Conservation (phyloP, 35 echinoderm and acorn worm genomes). For the Lytechinus pictus region DNA sequence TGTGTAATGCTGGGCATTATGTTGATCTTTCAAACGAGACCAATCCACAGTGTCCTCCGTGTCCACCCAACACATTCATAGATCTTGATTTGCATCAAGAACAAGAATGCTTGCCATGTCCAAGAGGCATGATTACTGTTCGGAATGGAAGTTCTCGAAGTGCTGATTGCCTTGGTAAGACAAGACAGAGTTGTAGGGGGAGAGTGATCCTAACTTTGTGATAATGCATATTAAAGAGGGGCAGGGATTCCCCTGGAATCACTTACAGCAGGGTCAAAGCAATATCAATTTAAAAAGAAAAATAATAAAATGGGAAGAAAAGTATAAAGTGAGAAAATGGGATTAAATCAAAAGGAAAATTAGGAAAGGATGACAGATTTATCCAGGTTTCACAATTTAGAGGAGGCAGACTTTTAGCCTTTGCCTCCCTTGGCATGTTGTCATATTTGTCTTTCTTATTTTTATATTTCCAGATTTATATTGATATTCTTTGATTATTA, state of each 20-base stretch:
- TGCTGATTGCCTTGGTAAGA: too few species aligned
- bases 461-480: too few species aligned
- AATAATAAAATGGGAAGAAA: neutral
- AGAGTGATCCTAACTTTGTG: too few species aligned
- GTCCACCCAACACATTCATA: neutral
- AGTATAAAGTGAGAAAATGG: neutral
- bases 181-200: too few species aligned
- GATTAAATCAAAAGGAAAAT: neutral
- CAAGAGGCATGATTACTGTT: neutral
- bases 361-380: too few species aligned
- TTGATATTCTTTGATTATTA: too few species aligned
- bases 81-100: neutral
- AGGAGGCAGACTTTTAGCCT: too few species aligned
- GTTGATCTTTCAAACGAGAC: neutral
- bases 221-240: neutral
- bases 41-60: neutral
- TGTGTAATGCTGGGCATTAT: neutral
- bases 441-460: too few species aligned
- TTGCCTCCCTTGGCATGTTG: too few species aligned
- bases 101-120: neutral
- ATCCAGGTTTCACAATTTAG: too few species aligned
- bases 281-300: neutral
- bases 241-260: neutral
- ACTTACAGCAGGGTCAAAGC: neutral
- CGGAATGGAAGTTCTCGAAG: too few species aligned